A percentile compares a stretch with the other conserved stretches of the same genome.
Evolutionary conservation across 2,888 invertebrate species (phyloP).

Genomic region (Epinotia ramella): DNA sequence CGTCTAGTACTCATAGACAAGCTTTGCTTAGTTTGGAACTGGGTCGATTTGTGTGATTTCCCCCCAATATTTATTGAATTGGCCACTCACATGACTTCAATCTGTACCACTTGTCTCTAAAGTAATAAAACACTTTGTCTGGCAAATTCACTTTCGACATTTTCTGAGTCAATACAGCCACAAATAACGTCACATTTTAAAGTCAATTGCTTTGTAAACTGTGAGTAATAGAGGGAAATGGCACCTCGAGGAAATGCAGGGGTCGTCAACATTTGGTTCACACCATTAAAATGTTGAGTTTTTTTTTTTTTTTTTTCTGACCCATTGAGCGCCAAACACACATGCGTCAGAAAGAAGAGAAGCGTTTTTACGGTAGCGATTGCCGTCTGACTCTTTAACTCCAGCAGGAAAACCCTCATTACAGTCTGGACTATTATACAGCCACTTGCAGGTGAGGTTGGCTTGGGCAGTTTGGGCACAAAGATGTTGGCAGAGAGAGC

Average conservation of each 20-base stretch:
- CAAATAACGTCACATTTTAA: slow-evolving; percentile 22
- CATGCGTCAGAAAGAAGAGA: no score
- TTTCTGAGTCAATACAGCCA: slow-evolving; percentile 45
- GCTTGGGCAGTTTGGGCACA: no score
- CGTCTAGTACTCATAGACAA: no score
- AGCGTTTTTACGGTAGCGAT: no score
- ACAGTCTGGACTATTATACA: no score
- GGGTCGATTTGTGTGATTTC: neutral
- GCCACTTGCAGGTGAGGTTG: no score
- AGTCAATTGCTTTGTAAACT: slow-evolving; percentile 5
- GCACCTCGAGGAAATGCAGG: slow-evolving; percentile 10
- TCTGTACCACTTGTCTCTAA: slow-evolving; percentile 70
- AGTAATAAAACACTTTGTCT: slow-evolving; percentile 60
- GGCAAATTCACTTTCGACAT: slow-evolving; percentile 66
- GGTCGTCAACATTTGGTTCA: slow-evolving; percentile 21
- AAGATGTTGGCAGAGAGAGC: no score
- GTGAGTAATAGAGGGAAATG: slow-evolving; percentile 25
- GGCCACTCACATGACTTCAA: slow-evolving; percentile 76
- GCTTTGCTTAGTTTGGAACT: neutral
- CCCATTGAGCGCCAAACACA: no score
- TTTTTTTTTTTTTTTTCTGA: no score
- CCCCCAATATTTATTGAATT: neutral
- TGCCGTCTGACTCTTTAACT: no score
- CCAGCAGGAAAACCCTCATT: no score
- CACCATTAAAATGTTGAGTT: no score